Evolutionary conservation across 2,113 vertebrate species (phyloP).

Genomic region (Tupaia tana): DNA sequence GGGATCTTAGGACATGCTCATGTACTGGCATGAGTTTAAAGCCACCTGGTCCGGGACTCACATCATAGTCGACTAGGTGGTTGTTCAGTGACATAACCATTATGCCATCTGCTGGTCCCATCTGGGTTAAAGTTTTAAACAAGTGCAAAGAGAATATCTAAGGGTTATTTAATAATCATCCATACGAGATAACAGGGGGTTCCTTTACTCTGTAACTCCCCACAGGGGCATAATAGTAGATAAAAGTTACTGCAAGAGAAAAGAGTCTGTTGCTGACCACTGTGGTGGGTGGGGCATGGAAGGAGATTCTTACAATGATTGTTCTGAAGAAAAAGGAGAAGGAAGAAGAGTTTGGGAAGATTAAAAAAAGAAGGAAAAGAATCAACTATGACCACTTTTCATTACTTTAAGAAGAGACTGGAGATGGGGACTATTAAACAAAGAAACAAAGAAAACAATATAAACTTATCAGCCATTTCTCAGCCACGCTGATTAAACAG

Average conservation of each 20-base stretch:
- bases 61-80: too few relatives aligned
- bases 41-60: too few relatives aligned
- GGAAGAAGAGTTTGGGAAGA: background rate
- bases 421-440: background rate
- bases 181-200: background rate
- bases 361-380: background rate
- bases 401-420: conserved; percentile 15
- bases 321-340: background rate
- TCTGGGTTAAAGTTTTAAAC: conserved; percentile 15
- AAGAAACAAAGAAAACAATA: background rate
- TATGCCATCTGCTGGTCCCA: too few relatives aligned
- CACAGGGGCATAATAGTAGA: accelerated
- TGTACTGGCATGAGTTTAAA: too few relatives aligned
- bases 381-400: background rate
- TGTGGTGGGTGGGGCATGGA: background rate
- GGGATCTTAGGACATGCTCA: too few relatives aligned
- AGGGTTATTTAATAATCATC: background rate
- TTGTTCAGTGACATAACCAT: too few relatives aligned
- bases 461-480: background rate
- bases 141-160: background rate
- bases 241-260: background rate
- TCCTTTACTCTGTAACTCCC: background rate
- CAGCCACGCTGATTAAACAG: conserved; percentile 9
- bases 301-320: background rate
- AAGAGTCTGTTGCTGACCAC: background rate